Evolutionary conservation across 64 coral and sea anemone genomes (phyloP), one percentile per base, ranked within the genome.

Genomic region (Astreopora myriophthalma): DNA sequence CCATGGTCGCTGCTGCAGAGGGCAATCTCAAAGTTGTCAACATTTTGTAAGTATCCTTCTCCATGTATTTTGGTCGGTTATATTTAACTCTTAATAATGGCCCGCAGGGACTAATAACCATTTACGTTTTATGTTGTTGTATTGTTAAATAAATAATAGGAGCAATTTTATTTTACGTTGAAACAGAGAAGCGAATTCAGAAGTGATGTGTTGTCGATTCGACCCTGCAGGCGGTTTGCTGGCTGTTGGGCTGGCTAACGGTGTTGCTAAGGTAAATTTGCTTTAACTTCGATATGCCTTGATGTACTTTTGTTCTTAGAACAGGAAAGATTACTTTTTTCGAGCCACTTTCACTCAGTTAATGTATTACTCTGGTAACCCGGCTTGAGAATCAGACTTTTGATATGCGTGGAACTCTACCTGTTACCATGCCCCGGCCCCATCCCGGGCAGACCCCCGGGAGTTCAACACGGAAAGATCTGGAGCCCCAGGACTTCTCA

Each of bases 151-250:
- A 76, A 19, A 27, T 62, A 61, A 23, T 48, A 23, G n/a, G n/a
- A n/a, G n/a, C n/a, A n/a, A n/a, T n/a, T n/a, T n/a, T n/a, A 61
- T 49, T 87, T 25, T 25, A 3, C 48, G 40, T 87, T 85, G 44
- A 73, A 33, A 37, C 87, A 99, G 97, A 87, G 91, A 99, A 76
- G 88, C 94, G n/a, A 93, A 96, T 82, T 93, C 90, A 1, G 97
- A 96, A 71, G 94, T 99, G 14, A 99, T 99, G 97, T 96, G 97
- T 63, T 99, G 97, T 87, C 94, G 97, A 76, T 99, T 99, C 44
- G 91, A 95, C 63, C 85, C 81, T 9, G 80, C 95, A 74, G 97
- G 97, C 9, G 66, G 87, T 57, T 73, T 99, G 7, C 60, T 99
- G 1, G 97, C 97, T 42, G 94, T 89, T 75, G 97, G 97, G 26